phyloP scores from a whole-genome alignment of 2,888 invertebrate species.

The Campoplex nolae region DNA sequence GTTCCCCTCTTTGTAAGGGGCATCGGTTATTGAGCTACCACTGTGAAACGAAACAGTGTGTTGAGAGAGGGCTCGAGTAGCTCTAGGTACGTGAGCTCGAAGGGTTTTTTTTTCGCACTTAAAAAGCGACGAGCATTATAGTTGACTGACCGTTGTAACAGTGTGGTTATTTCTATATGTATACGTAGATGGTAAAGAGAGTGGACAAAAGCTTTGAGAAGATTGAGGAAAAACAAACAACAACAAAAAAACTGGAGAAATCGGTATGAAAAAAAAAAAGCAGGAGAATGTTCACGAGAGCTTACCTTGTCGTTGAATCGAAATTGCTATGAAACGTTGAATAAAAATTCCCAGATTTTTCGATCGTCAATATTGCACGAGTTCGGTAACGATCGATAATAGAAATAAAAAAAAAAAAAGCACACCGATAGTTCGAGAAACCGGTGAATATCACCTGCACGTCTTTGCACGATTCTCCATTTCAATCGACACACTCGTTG shows the following conservation, averaged over 20 bases:
- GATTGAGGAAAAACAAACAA: not conserved
- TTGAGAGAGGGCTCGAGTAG: not conserved
- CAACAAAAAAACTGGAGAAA: not conserved
- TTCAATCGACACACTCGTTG: slow-evolving; percentile 53
- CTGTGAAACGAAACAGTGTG: slow-evolving; percentile 38
- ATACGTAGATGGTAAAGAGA: not conserved
- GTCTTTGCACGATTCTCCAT: slow-evolving; percentile 66
- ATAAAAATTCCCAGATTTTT: slow-evolving; percentile 39
- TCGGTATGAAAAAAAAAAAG: not conserved
- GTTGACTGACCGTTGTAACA: slow-evolving; percentile 61
- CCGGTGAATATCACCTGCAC: slow-evolving; percentile 65
- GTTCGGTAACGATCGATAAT: not conserved
- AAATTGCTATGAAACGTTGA: slow-evolving; percentile 30
- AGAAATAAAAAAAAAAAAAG: not conserved
- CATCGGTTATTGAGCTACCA: slow-evolving; percentile 64
- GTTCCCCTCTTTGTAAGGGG: slow-evolving; percentile 56
- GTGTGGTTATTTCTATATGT: slow-evolving; percentile 15
- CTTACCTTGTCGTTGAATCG: slow-evolving; percentile 32
- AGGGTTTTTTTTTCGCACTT: slow-evolving; percentile 28
- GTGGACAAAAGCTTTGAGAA: not conserved
- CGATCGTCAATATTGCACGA: not conserved
- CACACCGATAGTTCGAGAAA: slow-evolving; percentile 38
- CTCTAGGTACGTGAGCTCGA: slow-evolving; percentile 7
- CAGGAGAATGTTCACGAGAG: not conserved
- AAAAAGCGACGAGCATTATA: slow-evolving; percentile 38